Conservation (phyloP, 2,113 vertebrate species). For the Microtus ochrogaster region DNA sequence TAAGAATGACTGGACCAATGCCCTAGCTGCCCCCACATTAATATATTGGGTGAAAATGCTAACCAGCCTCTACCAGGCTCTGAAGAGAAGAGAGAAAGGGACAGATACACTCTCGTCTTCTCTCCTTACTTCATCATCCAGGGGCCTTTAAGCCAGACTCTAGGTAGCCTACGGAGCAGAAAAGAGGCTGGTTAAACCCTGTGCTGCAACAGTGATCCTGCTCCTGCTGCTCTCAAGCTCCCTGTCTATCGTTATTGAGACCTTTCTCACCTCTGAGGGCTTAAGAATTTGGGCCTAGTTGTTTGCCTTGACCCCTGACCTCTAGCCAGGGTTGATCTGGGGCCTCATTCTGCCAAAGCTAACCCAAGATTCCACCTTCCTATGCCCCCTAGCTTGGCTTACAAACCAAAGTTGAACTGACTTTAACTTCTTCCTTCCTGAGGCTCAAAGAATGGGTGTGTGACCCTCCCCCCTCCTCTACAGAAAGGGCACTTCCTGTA, state of each 20-base stretch:
- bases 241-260: neutral
- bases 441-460: conserved; percentile 72
- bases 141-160: conserved; percentile 77
- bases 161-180: neutral
- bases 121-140: conserved; percentile 50
- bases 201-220: neutral
- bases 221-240: neutral
- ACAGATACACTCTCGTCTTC: neutral
- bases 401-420: conserved; percentile 76
- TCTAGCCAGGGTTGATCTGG: conserved; percentile 57
- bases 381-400: conserved; percentile 56
- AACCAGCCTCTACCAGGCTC: neutral
- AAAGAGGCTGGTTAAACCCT: conserved; percentile 16
- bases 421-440: conserved; percentile 61
- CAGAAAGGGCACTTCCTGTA: conserved; percentile 7
- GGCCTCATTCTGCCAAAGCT: conserved; percentile 76
- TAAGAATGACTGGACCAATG: conserved; percentile 82
- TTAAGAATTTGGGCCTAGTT: conserved; percentile 55
- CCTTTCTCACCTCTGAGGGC: conserved; percentile 23
- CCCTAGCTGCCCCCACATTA: conserved; percentile 29
- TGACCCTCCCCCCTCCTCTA: conserved; percentile 56
- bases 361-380: conserved; percentile 70
- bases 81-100: conserved; percentile 19
- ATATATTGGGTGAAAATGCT: conserved; percentile 59
- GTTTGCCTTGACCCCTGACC: conserved; percentile 58